phyloP scores from a whole-genome alignment of 2,113 vertebrate genomes.

The Orientallactaga bullata region DNA sequence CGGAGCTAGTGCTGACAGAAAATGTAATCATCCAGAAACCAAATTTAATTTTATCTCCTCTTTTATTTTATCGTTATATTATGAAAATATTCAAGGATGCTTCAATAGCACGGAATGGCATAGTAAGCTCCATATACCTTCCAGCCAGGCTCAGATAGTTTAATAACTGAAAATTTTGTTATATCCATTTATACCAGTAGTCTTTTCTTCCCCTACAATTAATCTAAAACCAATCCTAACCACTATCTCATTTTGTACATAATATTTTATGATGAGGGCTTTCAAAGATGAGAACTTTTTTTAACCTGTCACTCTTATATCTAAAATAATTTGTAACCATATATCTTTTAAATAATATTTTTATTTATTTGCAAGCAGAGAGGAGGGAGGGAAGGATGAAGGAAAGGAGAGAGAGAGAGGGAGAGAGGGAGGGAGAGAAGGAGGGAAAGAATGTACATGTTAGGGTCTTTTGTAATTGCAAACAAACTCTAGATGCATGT shows the following conservation, averaged over 20 bases:
- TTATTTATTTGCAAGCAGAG: not conserved
- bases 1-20: not conserved
- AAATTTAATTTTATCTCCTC: not conserved
- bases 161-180: not conserved
- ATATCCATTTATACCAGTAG: not conserved
- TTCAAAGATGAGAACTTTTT: not conserved
- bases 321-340: conserved; percentile 16
- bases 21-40: not conserved
- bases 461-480: too few species aligned
- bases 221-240: conserved; percentile 11
- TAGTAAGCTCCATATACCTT: not conserved
- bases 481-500: too few species aligned
- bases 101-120: not conserved
- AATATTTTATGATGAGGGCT: not conserved
- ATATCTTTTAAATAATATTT: not conserved
- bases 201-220: not conserved
- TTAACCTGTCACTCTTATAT: not conserved
- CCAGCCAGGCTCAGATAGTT: not conserved
- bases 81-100: not conserved
- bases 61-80: not conserved
- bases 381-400: too few species aligned
- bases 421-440: too few species aligned
- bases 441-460: too few species aligned
- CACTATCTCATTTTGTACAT: not conserved
- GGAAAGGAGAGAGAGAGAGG: too few species aligned